phyloP scores from a whole-genome alignment of 2,888 invertebrate species.

The Lepidochrysops patricia region DNA sequence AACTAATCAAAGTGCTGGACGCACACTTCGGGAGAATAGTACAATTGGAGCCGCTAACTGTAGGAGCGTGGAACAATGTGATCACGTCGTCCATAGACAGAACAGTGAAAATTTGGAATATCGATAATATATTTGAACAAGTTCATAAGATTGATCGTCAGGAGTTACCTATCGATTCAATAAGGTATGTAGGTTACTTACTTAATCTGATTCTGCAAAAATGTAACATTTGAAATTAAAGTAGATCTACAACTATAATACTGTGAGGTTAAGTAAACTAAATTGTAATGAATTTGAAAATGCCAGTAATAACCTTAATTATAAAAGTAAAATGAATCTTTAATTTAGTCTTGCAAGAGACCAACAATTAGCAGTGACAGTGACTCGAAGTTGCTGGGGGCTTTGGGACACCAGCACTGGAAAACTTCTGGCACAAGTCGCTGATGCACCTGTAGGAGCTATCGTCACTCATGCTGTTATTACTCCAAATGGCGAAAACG shows the following conservation, averaged over 20 bases:
- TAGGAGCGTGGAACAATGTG: slow-evolving; percentile 93
- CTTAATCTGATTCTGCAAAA: no score
- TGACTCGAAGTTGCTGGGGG: slow-evolving; percentile 95
- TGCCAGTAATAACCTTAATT: no score
- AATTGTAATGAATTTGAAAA: no score
- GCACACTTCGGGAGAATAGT: slow-evolving; percentile 98
- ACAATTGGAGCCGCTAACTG: slow-evolving; percentile 88
- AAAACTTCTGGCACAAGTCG: slow-evolving; percentile 87
- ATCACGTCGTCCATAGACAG: slow-evolving; percentile 98
- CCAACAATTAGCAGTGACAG: slow-evolving; percentile 89
- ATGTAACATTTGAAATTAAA: no score
- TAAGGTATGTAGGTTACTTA: slow-evolving; percentile 85
- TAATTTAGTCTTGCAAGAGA: slow-evolving; percentile 81
- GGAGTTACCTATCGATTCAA: slow-evolving; percentile 94
- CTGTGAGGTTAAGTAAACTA: no score
- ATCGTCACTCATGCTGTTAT: slow-evolving; percentile 95
- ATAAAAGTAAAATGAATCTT: no score
- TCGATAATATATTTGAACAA: slow-evolving; percentile 98
- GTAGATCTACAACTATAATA: no score
- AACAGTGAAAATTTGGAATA: slow-evolving; percentile 99
- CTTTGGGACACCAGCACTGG: slow-evolving; percentile 95
- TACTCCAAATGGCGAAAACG: slow-evolving; percentile 87
- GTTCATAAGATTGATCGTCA: slow-evolving; percentile 96
- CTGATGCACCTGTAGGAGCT: slow-evolving; percentile 93
- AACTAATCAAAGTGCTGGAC: slow-evolving; percentile 92